A percentile compares a stretch with the other conserved stretches of the same genome.
These are phyloP conservation scores for Halichoeres trimaculatus DNA, from an alignment of 2,113 vertebrate species.

Conservation along the genomic window DNA sequence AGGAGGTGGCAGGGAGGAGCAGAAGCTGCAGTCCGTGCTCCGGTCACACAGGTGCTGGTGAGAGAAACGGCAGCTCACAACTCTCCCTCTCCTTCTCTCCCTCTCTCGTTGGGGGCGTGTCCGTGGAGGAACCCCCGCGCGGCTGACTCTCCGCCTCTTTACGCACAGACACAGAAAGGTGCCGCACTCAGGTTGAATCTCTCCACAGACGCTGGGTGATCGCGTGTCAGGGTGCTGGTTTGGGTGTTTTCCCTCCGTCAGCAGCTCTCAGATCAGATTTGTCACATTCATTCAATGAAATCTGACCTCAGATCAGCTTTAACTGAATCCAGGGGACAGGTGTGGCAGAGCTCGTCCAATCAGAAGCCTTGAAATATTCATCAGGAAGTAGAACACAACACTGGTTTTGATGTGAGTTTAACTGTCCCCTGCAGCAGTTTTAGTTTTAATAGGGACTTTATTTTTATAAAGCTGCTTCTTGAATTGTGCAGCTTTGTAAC, in stretches of 20 bases:
- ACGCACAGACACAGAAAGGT: not conserved
- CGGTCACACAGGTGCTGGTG: slow-evolving; percentile 41
- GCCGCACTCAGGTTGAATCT: too few species aligned
- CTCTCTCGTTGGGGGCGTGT: slow-evolving; percentile 42
- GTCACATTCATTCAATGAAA: too few species aligned
- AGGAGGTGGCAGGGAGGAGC: not conserved
- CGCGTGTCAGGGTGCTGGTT: too few species aligned
- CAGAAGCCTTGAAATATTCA: too few species aligned
- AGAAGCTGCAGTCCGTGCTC: not conserved
- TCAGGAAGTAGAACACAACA: too few species aligned
- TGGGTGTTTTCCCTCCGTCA: too few species aligned
- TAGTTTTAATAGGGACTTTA: not conserved
- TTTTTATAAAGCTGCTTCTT: not conserved
- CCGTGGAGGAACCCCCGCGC: slow-evolving; percentile 4
- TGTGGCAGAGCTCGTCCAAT: too few species aligned
- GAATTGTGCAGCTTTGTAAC: not conserved
- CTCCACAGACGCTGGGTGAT: too few species aligned
- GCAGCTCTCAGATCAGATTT: too few species aligned
- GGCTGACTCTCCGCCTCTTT: not conserved
- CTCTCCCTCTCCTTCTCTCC: not conserved
- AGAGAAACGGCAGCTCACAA: slow-evolving; percentile 23
- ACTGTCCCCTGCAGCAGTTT: not conserved
- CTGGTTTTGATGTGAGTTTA: not conserved
- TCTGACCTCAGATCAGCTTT: too few species aligned
- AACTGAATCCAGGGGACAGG: too few species aligned